Evolutionary conservation across 2,113 vertebrate species (phyloP).

Genomic region (Pelecanus crispus): DNA sequence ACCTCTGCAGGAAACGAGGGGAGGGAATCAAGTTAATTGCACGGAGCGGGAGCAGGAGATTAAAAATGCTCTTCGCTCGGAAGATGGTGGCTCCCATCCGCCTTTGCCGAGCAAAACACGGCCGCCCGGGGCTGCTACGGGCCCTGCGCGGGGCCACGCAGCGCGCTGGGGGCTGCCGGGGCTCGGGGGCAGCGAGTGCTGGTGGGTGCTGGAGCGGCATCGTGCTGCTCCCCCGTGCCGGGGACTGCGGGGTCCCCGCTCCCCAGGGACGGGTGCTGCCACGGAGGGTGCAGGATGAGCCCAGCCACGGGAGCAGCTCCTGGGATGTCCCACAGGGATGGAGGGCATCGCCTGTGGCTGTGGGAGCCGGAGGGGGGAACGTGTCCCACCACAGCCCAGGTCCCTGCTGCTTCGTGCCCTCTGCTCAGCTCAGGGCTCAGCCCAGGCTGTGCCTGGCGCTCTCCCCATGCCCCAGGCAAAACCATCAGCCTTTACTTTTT

Average conservation of each 20-base stretch:
- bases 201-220: background rate
- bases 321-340: too few species aligned
- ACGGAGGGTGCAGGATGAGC: background rate
- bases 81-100: conserved; percentile 43
- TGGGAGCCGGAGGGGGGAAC: background rate
- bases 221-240: fast-evolving
- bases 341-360: background rate
- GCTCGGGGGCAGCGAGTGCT: background rate
- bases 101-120: conserved; percentile 32
- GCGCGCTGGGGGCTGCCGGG: background rate
- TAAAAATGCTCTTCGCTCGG: conserved; percentile 32
- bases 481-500: background rate
- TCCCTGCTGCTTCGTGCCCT: background rate
- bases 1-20: conserved; percentile 50
- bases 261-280: background rate
- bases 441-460: too few species aligned
- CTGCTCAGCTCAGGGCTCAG: background rate
- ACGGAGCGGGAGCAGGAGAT: conserved; percentile 45
- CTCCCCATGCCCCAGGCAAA: background rate
- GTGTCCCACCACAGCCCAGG: background rate
- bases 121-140: background rate
- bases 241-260: fast-evolving
- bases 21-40: conserved; percentile 65
- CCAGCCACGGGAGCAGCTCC: background rate
- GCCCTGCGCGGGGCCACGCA: background rate